phyloP scores from a whole-genome alignment of 2,797 vertebrate genomes.

The Darevskia mixta region DNA sequence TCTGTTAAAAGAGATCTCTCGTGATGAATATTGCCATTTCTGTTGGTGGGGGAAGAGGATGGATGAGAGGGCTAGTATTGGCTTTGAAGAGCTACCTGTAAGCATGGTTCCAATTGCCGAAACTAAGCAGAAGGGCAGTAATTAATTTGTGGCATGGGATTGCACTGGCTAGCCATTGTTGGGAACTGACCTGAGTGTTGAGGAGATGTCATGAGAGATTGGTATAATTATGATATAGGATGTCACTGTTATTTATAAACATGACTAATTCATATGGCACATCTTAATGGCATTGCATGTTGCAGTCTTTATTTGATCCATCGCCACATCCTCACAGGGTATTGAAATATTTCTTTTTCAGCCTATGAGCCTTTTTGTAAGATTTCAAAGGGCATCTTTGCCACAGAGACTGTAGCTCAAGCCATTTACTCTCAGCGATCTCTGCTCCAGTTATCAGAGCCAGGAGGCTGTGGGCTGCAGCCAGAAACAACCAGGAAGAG shows the following conservation, averaged over 20 bases:
- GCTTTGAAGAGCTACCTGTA: too few relatives aligned
- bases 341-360: slow-evolving; percentile 50
- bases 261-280: background rate
- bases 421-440: background rate
- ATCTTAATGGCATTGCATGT: background rate
- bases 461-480: background rate
- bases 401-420: background rate
- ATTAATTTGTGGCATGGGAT: too few relatives aligned
- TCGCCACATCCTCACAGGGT: background rate
- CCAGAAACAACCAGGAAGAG: slow-evolving; percentile 68
- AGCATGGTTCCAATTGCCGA: too few relatives aligned
- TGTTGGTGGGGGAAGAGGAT: too few relatives aligned
- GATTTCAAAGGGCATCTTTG: slow-evolving; percentile 43
- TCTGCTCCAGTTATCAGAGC: background rate
- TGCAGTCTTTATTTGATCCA: background rate
- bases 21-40: too few relatives aligned
- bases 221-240: too few relatives aligned
- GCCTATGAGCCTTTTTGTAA: slow-evolving; percentile 41
- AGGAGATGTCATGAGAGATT: too few relatives aligned
- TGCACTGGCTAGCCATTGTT: too few relatives aligned
- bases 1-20: too few relatives aligned
- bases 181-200: too few relatives aligned
- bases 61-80: too few relatives aligned
- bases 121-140: too few relatives aligned
- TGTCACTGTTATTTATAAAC: background rate